Evolutionary conservation across 2,888 invertebrate genomes (phyloP).

Genomic region (Pheosia gnoma): DNA sequence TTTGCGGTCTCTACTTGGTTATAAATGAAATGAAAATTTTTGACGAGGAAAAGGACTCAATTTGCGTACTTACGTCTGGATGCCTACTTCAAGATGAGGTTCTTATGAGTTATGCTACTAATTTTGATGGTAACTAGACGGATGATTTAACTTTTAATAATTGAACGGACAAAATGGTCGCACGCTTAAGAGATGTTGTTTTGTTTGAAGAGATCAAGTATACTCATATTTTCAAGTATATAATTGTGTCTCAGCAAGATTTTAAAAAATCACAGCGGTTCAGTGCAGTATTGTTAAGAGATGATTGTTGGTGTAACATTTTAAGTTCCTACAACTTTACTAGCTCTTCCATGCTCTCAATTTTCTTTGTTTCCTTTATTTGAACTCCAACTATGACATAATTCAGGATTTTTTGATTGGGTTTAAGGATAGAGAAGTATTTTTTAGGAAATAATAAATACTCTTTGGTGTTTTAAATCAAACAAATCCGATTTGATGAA

Average conservation of each 20-base stretch:
- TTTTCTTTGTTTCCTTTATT: constrained; percentile 24
- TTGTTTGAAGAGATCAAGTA: too few species aligned
- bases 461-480: constrained; percentile 31
- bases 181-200: too few species aligned
- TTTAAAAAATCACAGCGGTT: too few species aligned
- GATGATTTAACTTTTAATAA: constrained; percentile 16
- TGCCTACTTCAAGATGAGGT: constrained; percentile 40
- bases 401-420: constrained; percentile 32
- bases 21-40: constrained; percentile 78
- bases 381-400: constrained; percentile 22
- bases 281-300: too few species aligned
- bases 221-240: too few species aligned
- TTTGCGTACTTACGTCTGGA: constrained; percentile 43
- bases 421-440: constrained; percentile 19
- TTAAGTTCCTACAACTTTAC: constrained; percentile 15
- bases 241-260: too few species aligned
- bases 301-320: background rate
- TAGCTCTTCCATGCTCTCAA: constrained; percentile 13
- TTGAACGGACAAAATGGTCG: constrained; percentile 4
- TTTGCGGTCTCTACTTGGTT: constrained; percentile 72
- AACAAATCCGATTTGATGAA: constrained; percentile 23
- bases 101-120: constrained; percentile 45
- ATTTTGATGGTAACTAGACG: constrained; percentile 35
- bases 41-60: constrained; percentile 58
- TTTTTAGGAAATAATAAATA: constrained; percentile 22